A percentile compares a stretch with the other conserved stretches of the same genome.
Evolutionary conservation across 2,113 vertebrate species (phyloP).

Genomic region (Felis chaus): DNA sequence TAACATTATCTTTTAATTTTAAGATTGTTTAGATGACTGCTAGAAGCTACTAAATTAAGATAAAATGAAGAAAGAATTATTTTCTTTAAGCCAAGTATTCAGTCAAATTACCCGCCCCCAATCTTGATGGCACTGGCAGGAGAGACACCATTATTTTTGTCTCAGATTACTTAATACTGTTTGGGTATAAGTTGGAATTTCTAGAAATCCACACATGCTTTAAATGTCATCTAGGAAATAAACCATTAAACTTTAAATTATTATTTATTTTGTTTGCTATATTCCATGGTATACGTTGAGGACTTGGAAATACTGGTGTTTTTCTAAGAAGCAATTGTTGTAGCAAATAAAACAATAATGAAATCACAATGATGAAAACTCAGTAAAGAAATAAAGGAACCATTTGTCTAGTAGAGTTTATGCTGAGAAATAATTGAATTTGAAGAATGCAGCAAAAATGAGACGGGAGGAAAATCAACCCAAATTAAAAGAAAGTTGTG

Average conservation of each 20-base stretch:
- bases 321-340: slow-evolving; percentile 76
- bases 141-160: slow-evolving; percentile 73
- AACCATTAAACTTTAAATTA: slow-evolving; percentile 78
- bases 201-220: slow-evolving; percentile 64
- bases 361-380: slow-evolving; percentile 79
- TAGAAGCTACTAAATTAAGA: slow-evolving; percentile 87
- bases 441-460: slow-evolving; percentile 76
- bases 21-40: slow-evolving; percentile 86
- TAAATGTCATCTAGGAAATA: slow-evolving; percentile 70
- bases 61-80: slow-evolving; percentile 83
- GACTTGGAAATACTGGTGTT: slow-evolving; percentile 75
- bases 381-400: slow-evolving; percentile 67
- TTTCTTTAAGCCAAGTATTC: slow-evolving; percentile 77
- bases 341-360: slow-evolving; percentile 75
- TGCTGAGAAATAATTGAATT: slow-evolving; percentile 72
- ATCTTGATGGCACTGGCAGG: slow-evolving; percentile 66
- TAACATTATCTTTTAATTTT: slow-evolving; percentile 89
- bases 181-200: slow-evolving; percentile 50
- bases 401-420: slow-evolving; percentile 73
- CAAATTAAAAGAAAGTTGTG: slow-evolving; percentile 75
- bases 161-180: slow-evolving; percentile 73
- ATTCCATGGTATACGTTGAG: slow-evolving; percentile 70
- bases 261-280: slow-evolving; percentile 69
- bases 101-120: slow-evolving; percentile 71
- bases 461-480: slow-evolving; percentile 75